A percentile compares a stretch with the other conserved stretches of the same genome.
Evolutionary conservation across 2,113 vertebrate species (phyloP).

Genomic region (Megatriorchis doriae): DNA sequence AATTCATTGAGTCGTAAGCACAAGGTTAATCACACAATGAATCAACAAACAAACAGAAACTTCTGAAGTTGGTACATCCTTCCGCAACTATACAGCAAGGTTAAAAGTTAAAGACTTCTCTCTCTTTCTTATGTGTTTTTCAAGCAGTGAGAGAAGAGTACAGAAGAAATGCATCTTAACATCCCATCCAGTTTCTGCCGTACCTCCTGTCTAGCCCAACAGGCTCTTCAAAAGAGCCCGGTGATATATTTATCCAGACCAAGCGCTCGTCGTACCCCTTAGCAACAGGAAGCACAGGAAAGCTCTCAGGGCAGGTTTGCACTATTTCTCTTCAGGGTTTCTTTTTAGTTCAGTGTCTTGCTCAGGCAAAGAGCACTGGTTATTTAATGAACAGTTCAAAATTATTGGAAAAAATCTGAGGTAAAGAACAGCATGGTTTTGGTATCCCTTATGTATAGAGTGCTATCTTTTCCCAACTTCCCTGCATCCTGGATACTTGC

Average conservation of each 20-base stretch:
- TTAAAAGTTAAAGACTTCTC: neutral
- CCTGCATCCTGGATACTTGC: neutral
- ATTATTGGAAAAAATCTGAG: neutral
- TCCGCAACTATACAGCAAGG: neutral
- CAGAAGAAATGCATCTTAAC: neutral
- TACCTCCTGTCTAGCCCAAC: neutral
- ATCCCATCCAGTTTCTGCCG: fast-evolving
- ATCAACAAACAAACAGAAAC: neutral
- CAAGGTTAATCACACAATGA: neutral
- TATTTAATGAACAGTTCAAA: neutral
- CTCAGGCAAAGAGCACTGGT: neutral
- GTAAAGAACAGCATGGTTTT: neutral
- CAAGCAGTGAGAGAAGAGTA: neutral
- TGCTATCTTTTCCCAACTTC: neutral
- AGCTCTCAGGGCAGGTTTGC: neutral
- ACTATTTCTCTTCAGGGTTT: neutral
- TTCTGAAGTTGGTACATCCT: neutral
- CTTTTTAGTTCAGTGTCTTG: neutral
- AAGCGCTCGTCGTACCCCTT: fast-evolving
- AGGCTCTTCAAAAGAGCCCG: neutral
- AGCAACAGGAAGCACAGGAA: neutral
- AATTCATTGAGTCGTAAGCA: neutral
- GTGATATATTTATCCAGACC: neutral
- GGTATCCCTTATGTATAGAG: neutral
- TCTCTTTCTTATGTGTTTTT: neutral